phyloP scores from a whole-genome alignment of 1,140 invertebrate genomes.

The Myzus persicae region DNA sequence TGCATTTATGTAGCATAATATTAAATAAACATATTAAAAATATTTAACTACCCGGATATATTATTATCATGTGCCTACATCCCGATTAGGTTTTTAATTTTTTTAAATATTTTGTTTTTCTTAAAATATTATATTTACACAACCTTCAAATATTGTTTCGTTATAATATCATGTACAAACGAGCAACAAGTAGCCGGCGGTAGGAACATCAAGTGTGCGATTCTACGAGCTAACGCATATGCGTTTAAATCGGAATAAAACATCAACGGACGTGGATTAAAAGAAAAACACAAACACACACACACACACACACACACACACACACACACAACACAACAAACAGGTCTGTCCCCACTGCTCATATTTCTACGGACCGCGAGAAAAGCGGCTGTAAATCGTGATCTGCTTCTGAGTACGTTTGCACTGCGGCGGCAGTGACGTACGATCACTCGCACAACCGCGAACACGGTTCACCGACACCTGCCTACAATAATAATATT shows the following conservation, averaged over 20 bases:
- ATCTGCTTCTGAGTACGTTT: constrained; percentile 36
- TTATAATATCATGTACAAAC: not conserved
- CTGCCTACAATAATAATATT: not conserved
- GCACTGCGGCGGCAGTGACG: not conserved
- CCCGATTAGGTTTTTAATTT: not conserved
- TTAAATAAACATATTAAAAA: too few relatives aligned
- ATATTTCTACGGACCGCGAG: not conserved
- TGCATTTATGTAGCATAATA: too few relatives aligned
- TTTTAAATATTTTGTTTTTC: not conserved
- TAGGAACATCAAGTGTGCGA: not conserved
- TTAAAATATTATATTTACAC: not conserved
- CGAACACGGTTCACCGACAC: not conserved
- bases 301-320: not conserved
- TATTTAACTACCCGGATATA: too few relatives aligned
- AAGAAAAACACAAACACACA: not conserved
- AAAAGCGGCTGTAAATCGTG: not conserved
- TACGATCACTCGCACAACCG: not conserved
- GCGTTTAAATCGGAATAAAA: not conserved
- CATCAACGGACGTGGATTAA: not conserved
- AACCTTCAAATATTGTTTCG: not conserved
- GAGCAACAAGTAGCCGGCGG: not conserved
- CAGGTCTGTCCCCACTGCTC: constrained; percentile 12
- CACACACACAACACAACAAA: not conserved
- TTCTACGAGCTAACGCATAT: not conserved
- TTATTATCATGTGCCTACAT: too few relatives aligned